Evolutionary conservation across 2,888 invertebrate genomes (phyloP).

Genomic region (Dynastes maya): DNA sequence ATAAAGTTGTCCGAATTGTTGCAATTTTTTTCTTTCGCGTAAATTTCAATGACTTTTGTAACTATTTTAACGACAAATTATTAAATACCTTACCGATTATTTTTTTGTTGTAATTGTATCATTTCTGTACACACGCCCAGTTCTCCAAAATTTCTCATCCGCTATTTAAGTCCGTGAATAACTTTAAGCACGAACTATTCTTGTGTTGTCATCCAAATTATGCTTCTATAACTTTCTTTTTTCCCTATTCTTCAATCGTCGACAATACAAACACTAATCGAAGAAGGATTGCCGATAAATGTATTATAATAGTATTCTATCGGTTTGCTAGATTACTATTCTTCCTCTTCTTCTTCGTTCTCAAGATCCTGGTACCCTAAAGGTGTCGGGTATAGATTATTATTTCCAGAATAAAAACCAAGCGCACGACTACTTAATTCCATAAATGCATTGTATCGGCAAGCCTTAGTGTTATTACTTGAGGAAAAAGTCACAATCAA

Average conservation of each 20-base stretch:
- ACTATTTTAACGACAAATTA: too few relatives aligned
- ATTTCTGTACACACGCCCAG: too few relatives aligned
- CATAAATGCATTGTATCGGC: not conserved
- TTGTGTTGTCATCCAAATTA: not conserved
- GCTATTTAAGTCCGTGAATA: not conserved
- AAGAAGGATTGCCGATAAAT: not conserved
- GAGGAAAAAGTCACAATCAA: not conserved
- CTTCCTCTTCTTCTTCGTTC: too few relatives aligned
- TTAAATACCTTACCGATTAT: too few relatives aligned
- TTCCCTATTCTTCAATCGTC: too few relatives aligned
- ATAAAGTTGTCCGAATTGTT: too few relatives aligned
- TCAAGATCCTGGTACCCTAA: too few relatives aligned
- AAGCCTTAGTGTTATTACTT: not conserved
- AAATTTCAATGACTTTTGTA: too few relatives aligned
- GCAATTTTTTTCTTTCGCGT: too few relatives aligned
- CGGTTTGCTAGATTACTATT: too few relatives aligned
- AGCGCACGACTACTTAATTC: not conserved
- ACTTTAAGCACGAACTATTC: not conserved
- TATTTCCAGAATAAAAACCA: not conserved
- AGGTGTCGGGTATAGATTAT: not conserved
- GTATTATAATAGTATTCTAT: not conserved
- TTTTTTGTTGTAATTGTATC: too few relatives aligned
- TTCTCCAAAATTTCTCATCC: too few relatives aligned
- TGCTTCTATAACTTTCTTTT: not conserved
- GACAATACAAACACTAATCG: not conserved